Evolutionary conservation across 2,888 invertebrate species (phyloP).

Genomic region (Lepidochitona cinerea): DNA sequence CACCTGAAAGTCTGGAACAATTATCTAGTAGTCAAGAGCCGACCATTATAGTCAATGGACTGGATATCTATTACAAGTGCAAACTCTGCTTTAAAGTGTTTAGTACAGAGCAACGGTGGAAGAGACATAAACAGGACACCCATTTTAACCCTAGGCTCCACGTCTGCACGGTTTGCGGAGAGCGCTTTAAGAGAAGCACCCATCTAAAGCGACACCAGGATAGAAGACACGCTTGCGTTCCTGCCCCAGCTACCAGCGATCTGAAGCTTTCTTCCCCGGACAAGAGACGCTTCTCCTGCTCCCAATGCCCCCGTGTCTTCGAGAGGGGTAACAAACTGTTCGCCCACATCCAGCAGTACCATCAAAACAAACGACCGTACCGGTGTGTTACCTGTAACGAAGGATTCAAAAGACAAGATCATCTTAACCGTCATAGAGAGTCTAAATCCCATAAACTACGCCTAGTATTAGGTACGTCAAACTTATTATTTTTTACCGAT

Average conservation of each 20-base stretch:
- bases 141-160: background rate
- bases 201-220: constrained; percentile 10
- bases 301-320: background rate
- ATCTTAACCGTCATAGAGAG: background rate
- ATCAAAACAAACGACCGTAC: background rate
- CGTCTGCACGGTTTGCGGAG: constrained; percentile 7
- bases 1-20: background rate
- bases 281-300: background rate
- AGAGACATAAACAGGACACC: background rate
- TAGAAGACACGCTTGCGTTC: background rate
- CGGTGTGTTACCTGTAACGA: background rate
- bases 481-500: too few species aligned
- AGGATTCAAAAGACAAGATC: background rate
- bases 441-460: background rate
- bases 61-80: background rate
- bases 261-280: background rate
- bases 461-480: background rate
- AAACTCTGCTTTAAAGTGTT: background rate
- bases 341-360: constrained; percentile 6
- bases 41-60: background rate
- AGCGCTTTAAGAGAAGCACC: constrained; percentile 1
- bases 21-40: background rate
- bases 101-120: background rate
- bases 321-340: background rate
- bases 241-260: background rate